Base-by-base conservation (phyloP, 2,888 invertebrate species). In the Xanthorhoe spadicearia region DNA sequence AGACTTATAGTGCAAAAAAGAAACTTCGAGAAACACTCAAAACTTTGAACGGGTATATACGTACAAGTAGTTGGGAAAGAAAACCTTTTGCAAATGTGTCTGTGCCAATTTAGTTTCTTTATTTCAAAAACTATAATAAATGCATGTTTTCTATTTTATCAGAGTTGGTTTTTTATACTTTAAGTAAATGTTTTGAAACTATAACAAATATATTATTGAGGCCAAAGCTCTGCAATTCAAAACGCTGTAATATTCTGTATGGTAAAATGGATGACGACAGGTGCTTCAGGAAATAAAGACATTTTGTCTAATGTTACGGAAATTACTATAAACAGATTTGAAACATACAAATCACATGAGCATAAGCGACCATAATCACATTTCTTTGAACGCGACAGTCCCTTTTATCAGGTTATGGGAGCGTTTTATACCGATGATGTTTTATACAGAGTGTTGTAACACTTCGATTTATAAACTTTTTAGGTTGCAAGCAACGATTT, bases 321-420 rank as follows among this genome's bases (percentile, higher is more conserved):
- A 32, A 32, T 32, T 32, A 32, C 32, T 32, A 6, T 32, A 54
- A 54, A 35, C 18, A 35, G 43, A 48, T 61, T 54, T 28, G 15
- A 49, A 52, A 23, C 51, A 10, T 32, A 19, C 38, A 50, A 19
- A 28, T n/a, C 49, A 54, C 35, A 55, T 28, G 38, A 55, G 43
- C 51, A 43, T 38, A 19, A n/a, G 54, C 35, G 35, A 50, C 18
- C 15, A 6, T 50, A 54, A 61, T 51, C 38, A 59, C 19, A 59
- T 59, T 59, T 59, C 4, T 38, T 54, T 32, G 32, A 32, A 32
- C 7, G 63, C 64, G 51, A 59, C 23, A 63, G 56, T 61, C 9
- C 63, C 59, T 65, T 52, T 70, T 64, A 67, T 65, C 56, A 58
- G 49, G 65, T 65, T 62, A 68, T 35, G 57, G 46, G 55, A 61